Base-by-base conservation (phyloP, 2,888 invertebrate genomes). In the Eumerus sabulonum region DNA sequence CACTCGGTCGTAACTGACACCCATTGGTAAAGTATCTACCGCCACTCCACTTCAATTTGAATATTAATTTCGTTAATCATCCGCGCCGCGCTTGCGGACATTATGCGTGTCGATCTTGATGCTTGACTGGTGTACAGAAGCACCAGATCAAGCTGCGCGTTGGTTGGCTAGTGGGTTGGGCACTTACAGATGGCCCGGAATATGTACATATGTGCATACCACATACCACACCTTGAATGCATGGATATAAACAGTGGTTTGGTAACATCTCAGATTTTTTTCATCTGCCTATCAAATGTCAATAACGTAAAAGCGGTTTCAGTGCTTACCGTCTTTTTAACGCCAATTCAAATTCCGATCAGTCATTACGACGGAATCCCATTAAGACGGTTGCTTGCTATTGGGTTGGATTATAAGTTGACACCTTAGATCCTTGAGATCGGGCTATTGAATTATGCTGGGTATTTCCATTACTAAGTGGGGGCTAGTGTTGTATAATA, bases 31-130 rank as follows among this genome's bases (percentile, higher is more conserved):
- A 50, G 73, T 42, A 71, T 73, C 62, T 45, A 45, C 62, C 42
- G 67, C 40, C 73, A 67, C 44, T 54, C 56, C 53, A 19, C 57
- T 38, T 57, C 9, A 73, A 36, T 77, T 45, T 38, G 48, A 77
- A 73, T 73, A 73, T 40, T 67, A 63, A 63, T 73, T 73, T 73
- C 57, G 56, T 67, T 73, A 72, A 73, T 73, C 72, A 50, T 9
- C 16, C 45, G n/a, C n/a, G 48, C 64, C 14, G 9, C 13, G 16
- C 12, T 67, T 56, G 59, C 35, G 51, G 45, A 44, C 45, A 74
- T 60, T 48, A 47, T 36, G 44, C 35, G 27, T 47, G 66, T 40
- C 17, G 35, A 12, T 36, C 19, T 36, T 51, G n/a, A 13, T 47
- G 14, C 40, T 27, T 60, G 51, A 51, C 45, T 45, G 44, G 36